Conservation (phyloP, 2,888 invertebrate species). For the Ceraclea dissimilis region DNA sequence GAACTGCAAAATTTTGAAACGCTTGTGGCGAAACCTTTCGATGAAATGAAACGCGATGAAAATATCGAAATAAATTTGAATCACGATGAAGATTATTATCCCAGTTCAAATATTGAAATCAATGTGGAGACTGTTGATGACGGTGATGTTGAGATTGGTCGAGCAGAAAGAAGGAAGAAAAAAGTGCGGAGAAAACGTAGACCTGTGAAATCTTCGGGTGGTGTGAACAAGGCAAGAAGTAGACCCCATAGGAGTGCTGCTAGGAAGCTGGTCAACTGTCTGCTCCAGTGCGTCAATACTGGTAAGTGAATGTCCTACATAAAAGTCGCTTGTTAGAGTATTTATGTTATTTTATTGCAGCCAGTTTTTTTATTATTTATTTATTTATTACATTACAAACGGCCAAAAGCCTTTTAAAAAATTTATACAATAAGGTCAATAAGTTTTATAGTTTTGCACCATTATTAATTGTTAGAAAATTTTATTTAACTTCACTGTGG, state of each 20-base stretch:
- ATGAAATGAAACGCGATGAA: background rate
- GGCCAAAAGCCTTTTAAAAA: no score
- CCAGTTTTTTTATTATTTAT: no score
- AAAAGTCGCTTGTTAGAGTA: background rate
- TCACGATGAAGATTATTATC: background rate
- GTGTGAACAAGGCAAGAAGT: slow-evolving; percentile 30
- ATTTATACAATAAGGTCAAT: no score
- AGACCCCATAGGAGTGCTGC: slow-evolving; percentile 32
- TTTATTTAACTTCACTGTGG: no score
- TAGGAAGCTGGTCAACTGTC: slow-evolving; percentile 35
- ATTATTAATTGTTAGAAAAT: no score
- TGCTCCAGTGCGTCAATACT: slow-evolving; percentile 35
- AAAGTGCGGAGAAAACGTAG: slow-evolving; percentile 5
- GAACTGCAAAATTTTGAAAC: slow-evolving; percentile 31
- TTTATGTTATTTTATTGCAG: no score
- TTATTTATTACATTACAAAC: no score
- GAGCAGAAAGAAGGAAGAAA: background rate
- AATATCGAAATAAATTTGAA: background rate
- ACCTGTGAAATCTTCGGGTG: slow-evolving; percentile 24
- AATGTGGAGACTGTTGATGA: slow-evolving; percentile 3
- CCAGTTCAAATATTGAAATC: slow-evolving; percentile 21
- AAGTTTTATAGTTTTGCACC: no score
- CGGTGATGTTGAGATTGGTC: background rate
- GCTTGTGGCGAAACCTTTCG: slow-evolving; percentile 29
- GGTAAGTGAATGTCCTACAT: slow-evolving; percentile 30